These are phyloP conservation scores for Callionymus lyra DNA, from an alignment of 2,113 vertebrate species.

Conservation along the genomic window DNA sequence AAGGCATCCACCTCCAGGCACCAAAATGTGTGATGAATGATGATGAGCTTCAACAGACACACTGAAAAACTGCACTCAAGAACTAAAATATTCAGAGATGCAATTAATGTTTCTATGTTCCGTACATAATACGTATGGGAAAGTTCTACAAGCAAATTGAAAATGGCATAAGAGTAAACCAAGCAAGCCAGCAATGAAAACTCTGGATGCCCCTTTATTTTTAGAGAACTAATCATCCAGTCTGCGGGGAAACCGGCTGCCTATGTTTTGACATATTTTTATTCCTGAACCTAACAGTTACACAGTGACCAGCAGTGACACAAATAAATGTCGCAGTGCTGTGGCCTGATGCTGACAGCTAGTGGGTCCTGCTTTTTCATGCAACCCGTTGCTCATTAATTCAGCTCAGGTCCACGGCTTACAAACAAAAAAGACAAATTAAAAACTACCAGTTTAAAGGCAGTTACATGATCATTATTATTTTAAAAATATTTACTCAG, in stretches of 20 bases:
- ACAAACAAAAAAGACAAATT: slow-evolving; percentile 2
- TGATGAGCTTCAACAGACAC: slow-evolving; percentile 4
- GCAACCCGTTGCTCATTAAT: slow-evolving; percentile 43
- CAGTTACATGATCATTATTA: slow-evolving; percentile 25
- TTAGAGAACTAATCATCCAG: background rate
- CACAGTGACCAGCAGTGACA: slow-evolving; percentile 13
- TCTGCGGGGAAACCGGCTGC: background rate
- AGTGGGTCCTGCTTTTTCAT: slow-evolving; percentile 9
- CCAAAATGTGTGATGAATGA: slow-evolving; percentile 11
- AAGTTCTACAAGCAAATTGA: too few relatives aligned
- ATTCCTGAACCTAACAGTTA: slow-evolving; percentile 2
- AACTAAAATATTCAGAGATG: background rate
- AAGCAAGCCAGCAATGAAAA: too few relatives aligned
- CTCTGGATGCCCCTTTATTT: too few relatives aligned
- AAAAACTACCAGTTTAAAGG: slow-evolving; percentile 11
- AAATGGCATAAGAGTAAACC: too few relatives aligned
- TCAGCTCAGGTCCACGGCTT: slow-evolving; percentile 23
- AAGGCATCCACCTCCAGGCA: background rate
- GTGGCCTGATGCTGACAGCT: slow-evolving; percentile 32
- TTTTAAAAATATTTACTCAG: too few relatives aligned
- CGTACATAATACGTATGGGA: background rate
- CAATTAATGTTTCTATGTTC: background rate
- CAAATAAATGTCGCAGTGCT: slow-evolving; percentile 14
- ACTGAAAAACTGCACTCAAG: slow-evolving; percentile 3
- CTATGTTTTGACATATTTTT: slow-evolving; percentile 12